These are phyloP conservation scores for Morone chrysops DNA, from an alignment of 2,113 vertebrate genomes.

Conservation along the genomic window DNA sequence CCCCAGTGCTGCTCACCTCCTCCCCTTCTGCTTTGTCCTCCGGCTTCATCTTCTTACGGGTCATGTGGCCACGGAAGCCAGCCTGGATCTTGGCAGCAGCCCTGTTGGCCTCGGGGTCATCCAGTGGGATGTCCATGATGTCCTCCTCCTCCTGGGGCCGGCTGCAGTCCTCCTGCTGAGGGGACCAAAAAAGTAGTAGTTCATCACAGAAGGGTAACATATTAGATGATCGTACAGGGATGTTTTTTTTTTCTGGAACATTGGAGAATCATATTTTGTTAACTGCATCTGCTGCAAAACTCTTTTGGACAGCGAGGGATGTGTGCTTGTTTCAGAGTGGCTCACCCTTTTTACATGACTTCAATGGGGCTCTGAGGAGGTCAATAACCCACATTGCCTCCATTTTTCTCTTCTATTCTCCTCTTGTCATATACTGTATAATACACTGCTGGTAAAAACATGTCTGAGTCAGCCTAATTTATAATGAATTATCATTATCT, in stretches of 20 bases:
- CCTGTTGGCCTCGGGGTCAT: constrained; percentile 96
- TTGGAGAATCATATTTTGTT: neutral
- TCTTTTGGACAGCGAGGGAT: neutral
- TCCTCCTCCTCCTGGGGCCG: constrained; percentile 93
- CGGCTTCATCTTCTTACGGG: constrained; percentile 98
- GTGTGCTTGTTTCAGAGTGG: constrained; percentile 13
- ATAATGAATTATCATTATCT: neutral
- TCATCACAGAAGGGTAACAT: constrained; percentile 1
- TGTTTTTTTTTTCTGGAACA: neutral
- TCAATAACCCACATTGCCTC: constrained; percentile 31
- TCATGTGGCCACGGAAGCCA: constrained; percentile 98
- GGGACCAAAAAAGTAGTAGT: constrained; percentile 5
- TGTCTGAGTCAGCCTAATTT: constrained; percentile 26
- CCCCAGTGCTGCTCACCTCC: constrained; percentile 90
- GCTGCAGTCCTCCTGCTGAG: constrained; percentile 91
- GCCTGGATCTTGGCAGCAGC: constrained; percentile 98
- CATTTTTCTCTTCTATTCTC: constrained; percentile 8
- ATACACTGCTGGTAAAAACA: constrained; percentile 10
- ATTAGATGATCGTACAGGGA: constrained; percentile 3
- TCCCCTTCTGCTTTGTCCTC: constrained; percentile 90
- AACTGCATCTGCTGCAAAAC: neutral
- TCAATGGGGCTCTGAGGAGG: constrained; percentile 28
- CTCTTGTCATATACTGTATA: constrained; percentile 23
- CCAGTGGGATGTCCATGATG: constrained; percentile 97
- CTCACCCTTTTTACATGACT: constrained; percentile 38